phyloP scores from a whole-genome alignment of 2,113 vertebrate species.

The Neotragus pygmaeus region DNA sequence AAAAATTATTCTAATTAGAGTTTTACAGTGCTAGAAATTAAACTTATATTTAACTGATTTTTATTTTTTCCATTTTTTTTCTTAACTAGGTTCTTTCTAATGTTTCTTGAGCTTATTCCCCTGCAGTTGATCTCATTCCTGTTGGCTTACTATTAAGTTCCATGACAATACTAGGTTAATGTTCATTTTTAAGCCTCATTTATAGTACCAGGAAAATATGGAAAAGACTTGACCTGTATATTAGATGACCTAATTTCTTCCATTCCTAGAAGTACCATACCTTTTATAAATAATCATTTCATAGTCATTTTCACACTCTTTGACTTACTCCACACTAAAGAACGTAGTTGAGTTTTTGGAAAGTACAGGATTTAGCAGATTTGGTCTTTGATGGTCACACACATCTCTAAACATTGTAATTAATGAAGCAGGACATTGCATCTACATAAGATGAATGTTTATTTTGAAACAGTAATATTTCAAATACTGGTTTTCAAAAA shows the following conservation, averaged over 20 bases:
- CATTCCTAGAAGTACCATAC: background rate
- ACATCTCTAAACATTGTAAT: conserved; percentile 11
- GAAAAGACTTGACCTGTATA: background rate
- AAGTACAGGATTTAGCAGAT: conserved; percentile 60
- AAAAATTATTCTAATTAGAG: conserved; percentile 43
- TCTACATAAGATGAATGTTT: conserved; percentile 55
- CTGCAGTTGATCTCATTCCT: conserved; percentile 66
- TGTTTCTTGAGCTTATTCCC: conserved; percentile 69
- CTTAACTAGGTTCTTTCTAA: conserved; percentile 67
- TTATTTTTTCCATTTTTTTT: conserved; percentile 42
- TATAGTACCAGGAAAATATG: background rate
- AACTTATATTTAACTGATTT: conserved; percentile 39
- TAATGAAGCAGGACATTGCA: conserved; percentile 62
- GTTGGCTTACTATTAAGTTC: conserved; percentile 63
- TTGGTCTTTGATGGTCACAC: conserved; percentile 63
- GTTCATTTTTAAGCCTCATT: conserved; percentile 40
- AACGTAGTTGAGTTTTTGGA: conserved; percentile 71
- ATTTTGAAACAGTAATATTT: conserved; percentile 65
- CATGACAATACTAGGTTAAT: conserved; percentile 52
- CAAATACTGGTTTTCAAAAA: conserved; percentile 57
- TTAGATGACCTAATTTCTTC: background rate
- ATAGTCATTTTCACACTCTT: conserved; percentile 47
- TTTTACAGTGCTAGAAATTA: conserved; percentile 52
- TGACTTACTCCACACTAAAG: conserved; percentile 64
- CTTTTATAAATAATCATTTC: conserved; percentile 49